These are phyloP conservation scores for Melanotaenia maccullochi DNA, from an alignment of 2,797 vertebrate genomes.

Conservation along the genomic window DNA sequence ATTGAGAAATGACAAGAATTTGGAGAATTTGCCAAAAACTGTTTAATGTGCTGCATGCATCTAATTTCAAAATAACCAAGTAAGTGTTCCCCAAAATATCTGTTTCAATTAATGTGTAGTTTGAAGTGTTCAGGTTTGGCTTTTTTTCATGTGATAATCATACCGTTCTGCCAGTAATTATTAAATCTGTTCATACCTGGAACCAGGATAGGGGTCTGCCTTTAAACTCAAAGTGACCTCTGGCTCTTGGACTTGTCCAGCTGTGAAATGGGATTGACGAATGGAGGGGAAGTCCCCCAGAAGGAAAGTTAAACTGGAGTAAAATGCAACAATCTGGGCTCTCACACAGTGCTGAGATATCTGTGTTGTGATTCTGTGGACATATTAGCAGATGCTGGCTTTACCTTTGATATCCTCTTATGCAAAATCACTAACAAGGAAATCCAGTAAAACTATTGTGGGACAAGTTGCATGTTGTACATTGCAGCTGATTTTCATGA, in stretches of 20 bases:
- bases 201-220: conserved; percentile 58
- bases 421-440: background rate
- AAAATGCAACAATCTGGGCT: conserved; percentile 78
- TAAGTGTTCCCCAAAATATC: background rate
- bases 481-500: background rate
- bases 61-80: background rate
- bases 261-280: conserved; percentile 78
- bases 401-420: background rate
- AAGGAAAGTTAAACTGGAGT: conserved; percentile 73
- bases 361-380: conserved; percentile 72
- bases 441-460: background rate
- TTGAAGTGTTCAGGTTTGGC: too few species aligned
- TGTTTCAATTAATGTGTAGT: too few species aligned
- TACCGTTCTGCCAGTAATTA: background rate
- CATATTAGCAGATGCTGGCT: background rate
- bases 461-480: background rate
- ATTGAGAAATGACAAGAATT: too few species aligned
- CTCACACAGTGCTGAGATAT: conserved; percentile 74
- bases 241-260: conserved; percentile 34
- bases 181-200: conserved; percentile 62
- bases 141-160: too few species aligned
- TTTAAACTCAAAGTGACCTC: background rate
- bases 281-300: conserved; percentile 75
- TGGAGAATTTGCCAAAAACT: too few species aligned
- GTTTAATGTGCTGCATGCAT: background rate